Base-by-base conservation (phyloP, 2,888 invertebrate species). In the Tipula lateralis region DNA sequence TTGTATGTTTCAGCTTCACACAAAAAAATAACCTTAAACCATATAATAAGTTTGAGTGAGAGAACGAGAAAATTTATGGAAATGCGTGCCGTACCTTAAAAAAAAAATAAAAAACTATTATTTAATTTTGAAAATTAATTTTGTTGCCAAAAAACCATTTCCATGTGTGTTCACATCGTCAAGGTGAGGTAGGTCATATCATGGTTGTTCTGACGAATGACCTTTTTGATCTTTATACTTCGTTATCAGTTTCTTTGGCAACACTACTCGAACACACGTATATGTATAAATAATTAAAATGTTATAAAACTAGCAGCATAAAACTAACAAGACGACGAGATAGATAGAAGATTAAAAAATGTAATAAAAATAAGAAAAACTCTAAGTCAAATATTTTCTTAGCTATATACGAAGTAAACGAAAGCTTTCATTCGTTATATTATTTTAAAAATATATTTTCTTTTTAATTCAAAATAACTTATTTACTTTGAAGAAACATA, bases 131-230 rank as follows among this genome's bases (percentile, higher is more conserved):
- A 24, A 66, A 24, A 24, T 24, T 66, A 66, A 66, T 66, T 66
- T 66, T 66, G 66, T 66, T 66, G 66, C 66, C 66, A 66, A 66
- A n/a, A n/a, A 66, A 66, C 66, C 66, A 24, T 66, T 66, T 24
- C 44, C 44, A 44, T 44, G 13, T n/a, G 44, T 44, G 1, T 12
- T 3, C 24, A 7, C 24, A 66, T 19, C 24, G 1, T 66, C 24
- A 66, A 66, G 66, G 66, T 66, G 66, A 66, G 66, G 66, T 66
- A 66, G 66, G 66, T 66, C 66, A 66, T 24, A 66, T 66, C 24
- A 24, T 19, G 24, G 24, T 66, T 24, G 66, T 24, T 24, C 24
- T 24, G 24, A 9, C 12, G 19, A 24, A 66, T 12, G 9, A 66
- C 66, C 66, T 66, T 66, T 66, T 66, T 66, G 24, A 24, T 66